Evolutionary conservation across 2,797 vertebrate species (phyloP), one percentile per base, ranked within the genome.

Genomic region (Pseudopleuronectes americanus): DNA sequence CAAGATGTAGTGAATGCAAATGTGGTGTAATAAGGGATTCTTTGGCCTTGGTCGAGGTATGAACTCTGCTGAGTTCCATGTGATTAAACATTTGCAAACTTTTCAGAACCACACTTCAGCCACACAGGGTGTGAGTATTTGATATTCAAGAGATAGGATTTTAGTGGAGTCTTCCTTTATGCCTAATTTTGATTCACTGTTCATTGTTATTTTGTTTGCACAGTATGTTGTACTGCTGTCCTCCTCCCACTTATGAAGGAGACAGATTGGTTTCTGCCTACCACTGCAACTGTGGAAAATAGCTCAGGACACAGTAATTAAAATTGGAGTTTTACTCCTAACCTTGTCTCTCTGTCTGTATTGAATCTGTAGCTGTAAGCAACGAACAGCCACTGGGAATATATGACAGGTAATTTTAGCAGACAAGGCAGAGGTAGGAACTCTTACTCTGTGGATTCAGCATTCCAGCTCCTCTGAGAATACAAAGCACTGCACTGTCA

Each of bases 371-470:
- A 21, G 82, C 12, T 41, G 78, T 80, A 77, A 88, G 81, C 70
- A 76, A 26, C 23, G 8, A 41, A 54, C 49, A 24, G 38, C 80
- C 84, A 10, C 41, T 65, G 78, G 79, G 79, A 80, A 74, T 81
- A 70, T 73, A 78, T 63, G 74, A 86, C 59, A 70, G 80, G 59
- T 72, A 19, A 76, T 79, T 85, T 84, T 56, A 73, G 79, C 68
- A 64, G 66, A 63, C 71, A 19, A 48, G 54, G 57, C 77, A 59
- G 68, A 74, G 48, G 31, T 24, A 79, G 65, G 78, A 36, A 36
- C 63, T 19, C 69, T 79, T 38, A 60, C 67, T 79, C n/a, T 76
- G 76, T 79, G 66, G 76, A 86, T 77, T 86, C 76, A 85, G 81
- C 81, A 60, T 23, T 3, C 52, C 36, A 2, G 28, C 33, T 75